Conservation (phyloP, 2,113 vertebrate genomes). For the Marmota flaviventris region DNA sequence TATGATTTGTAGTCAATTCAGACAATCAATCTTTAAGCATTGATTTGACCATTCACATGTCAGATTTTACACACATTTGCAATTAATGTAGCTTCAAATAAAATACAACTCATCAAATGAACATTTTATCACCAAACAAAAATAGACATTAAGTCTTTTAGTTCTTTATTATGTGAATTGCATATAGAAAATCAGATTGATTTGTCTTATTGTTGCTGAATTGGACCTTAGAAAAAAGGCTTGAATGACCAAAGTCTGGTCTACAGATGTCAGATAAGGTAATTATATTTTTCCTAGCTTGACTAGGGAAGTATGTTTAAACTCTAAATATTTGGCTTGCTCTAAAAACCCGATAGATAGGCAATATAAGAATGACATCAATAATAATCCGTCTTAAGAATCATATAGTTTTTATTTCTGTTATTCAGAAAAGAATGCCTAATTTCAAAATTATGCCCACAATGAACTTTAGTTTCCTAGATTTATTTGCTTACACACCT, state of each 20-base stretch:
- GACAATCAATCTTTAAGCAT: neutral
- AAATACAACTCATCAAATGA: neutral
- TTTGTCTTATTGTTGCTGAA: neutral
- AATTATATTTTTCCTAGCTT: slow-evolving; percentile 19
- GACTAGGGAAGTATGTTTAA: neutral
- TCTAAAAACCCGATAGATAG: neutral
- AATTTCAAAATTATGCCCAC: neutral
- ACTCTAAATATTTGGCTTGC: slow-evolving; percentile 45
- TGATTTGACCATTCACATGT: neutral
- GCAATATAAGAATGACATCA: slow-evolving; percentile 22
- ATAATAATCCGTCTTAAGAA: neutral
- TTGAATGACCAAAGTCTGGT: neutral
- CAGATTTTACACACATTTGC: neutral
- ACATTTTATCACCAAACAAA: slow-evolving; percentile 26
- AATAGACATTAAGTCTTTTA: neutral
- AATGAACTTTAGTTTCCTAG: slow-evolving; percentile 41
- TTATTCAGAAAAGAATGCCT: slow-evolving; percentile 27
- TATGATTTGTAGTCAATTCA: neutral
- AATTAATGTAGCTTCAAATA: slow-evolving; percentile 36
- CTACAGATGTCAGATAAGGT: slow-evolving; percentile 11
- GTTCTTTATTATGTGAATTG: neutral
- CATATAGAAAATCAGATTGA: neutral
- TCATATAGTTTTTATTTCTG: slow-evolving; percentile 11
- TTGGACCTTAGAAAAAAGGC: neutral
- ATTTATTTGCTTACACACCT: slow-evolving; percentile 37